Evolutionary conservation across 2,888 invertebrate genomes (phyloP), one percentile per base, ranked within the genome.

Genomic region (Plebejus anna): DNA sequence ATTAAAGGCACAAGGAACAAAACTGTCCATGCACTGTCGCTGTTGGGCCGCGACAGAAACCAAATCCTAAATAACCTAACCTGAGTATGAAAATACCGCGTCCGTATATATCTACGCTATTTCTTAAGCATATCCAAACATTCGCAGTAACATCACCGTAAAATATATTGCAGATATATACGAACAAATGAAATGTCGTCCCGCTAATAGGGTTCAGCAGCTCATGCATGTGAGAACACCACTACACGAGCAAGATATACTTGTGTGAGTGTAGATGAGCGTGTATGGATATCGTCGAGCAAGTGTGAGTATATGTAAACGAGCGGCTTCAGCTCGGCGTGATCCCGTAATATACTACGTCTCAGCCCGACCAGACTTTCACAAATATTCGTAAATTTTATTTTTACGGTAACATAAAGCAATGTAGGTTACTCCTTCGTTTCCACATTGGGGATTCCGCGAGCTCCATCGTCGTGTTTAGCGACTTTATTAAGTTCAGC

Each of bases 111-210:
- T 61, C 61, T 22, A 9, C 2, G 32, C 11, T 66, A 66, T 13
- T 66, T 66, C 66, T 13, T 16, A 66, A 66, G 16, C 66, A 66
- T 66, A 70, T 71, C 42, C 71, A 42, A 42, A 71, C 22, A 71
- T 42, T 71, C 42, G 71, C 42, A 22, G 32, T 13, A 55, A 42
- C 11, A 22, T 73, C 32, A 73, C 55, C 73, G 73, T 73, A 73
- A 73, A 73, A 73, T 28, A 73, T 72, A 72, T 72, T 51, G 72
- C 70, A 70, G 70, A 70, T 72, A 72, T 51, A 72, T 55, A 32
- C 73, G 73, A 51, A 73, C 73, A 73, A 55, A 73, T 73, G 73
- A 73, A 73, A 73, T 73, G 73, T 73, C 71, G 71, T 42, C 32
- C 11, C 11, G 73, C 73, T 73, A 73, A 73, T 47, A 73, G 73